Base-by-base conservation (phyloP, 2,888 invertebrate species). In the Clunio marinus region DNA sequence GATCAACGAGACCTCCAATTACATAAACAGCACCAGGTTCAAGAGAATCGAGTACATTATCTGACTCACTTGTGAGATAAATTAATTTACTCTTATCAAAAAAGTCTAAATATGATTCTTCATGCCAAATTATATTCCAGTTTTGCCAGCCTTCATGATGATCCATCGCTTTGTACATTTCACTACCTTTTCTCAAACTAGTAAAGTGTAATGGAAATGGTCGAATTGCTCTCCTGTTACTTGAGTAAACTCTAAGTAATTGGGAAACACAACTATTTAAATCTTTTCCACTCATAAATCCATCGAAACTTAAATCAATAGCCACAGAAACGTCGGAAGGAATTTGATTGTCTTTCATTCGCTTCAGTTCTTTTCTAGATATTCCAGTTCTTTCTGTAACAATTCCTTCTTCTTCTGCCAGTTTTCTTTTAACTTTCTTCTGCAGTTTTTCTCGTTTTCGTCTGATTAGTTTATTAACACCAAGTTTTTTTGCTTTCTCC, bases 1-100 rank as follows among this genome's bases (percentile, higher is more conserved):
- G 98, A 80, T 99, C 99, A 0, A 99, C 96, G 55, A 99, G 81
- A 25, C 97, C 99, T 45, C 99, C 99, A 76, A 99, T 97, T 62
- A 99, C 86, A 75, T 98, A 99, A 57, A 88, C 84, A 75, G 88
- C 88, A 70, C 87, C 83, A 22, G 88, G 84, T 72, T 91, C 88
- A 73, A 96, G 81, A 66, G 78, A 77, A 69, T 85, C 83, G 71
- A 98, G 83, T 4, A 93, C 80, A 80, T 93, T 93, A 58, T 92
- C 88, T 13, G 97, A 97, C 78, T 99, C 98, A 78, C 96, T 94
- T 2, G 91, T 90, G 71, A 99, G 82, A 79, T 98, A 99, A 1
- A 97, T 84, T 67, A 98, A 79, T 72, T 89, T 86, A 1, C 89
- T 85, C 74, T 87, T 88, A 0, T 85, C 81, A 77, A 94, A 95